phyloP scores from a whole-genome alignment of 2,888 invertebrate genomes.

The Ctena decussata region DNA sequence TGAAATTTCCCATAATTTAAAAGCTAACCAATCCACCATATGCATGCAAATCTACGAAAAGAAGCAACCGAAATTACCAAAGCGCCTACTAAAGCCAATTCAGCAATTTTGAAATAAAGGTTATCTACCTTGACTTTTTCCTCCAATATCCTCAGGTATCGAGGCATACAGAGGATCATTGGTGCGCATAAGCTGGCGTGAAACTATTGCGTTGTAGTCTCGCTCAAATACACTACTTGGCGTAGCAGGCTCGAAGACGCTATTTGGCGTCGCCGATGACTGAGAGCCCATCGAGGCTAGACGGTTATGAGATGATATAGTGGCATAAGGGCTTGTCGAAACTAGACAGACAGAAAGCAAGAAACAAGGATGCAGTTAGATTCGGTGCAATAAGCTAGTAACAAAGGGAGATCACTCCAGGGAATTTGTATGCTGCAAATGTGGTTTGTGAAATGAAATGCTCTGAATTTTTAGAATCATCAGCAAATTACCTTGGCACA shows the following conservation, averaged over 20 bases:
- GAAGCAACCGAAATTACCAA: neutral
- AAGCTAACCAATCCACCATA: neutral
- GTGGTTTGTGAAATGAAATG: too few relatives aligned
- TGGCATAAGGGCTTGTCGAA: conserved; percentile 33
- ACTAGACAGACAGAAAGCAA: conserved; percentile 56
- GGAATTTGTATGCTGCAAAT: too few relatives aligned
- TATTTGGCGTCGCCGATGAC: neutral
- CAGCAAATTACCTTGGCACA: too few relatives aligned
- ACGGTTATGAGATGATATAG: neutral
- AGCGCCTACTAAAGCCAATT: neutral
- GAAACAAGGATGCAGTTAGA: conserved; percentile 45
- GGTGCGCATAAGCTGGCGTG: conserved; percentile 71
- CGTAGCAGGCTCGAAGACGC: conserved; percentile 3
- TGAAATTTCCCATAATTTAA: too few relatives aligned
- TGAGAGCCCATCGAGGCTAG: neutral
- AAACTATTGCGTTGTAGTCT: conserved; percentile 71
- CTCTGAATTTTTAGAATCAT: too few relatives aligned
- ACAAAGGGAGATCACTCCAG: conserved; percentile 29
- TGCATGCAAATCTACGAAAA: neutral
- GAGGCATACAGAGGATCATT: conserved; percentile 80
- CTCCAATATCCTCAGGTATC: conserved; percentile 69
- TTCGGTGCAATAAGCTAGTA: conserved; percentile 17
- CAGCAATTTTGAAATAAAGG: conserved; percentile 6
- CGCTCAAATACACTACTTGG: conserved; percentile 64
- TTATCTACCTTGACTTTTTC: conserved; percentile 12